These are phyloP conservation scores for Otus scops DNA, from an alignment of 2,797 vertebrate genomes.

Conservation along the genomic window DNA sequence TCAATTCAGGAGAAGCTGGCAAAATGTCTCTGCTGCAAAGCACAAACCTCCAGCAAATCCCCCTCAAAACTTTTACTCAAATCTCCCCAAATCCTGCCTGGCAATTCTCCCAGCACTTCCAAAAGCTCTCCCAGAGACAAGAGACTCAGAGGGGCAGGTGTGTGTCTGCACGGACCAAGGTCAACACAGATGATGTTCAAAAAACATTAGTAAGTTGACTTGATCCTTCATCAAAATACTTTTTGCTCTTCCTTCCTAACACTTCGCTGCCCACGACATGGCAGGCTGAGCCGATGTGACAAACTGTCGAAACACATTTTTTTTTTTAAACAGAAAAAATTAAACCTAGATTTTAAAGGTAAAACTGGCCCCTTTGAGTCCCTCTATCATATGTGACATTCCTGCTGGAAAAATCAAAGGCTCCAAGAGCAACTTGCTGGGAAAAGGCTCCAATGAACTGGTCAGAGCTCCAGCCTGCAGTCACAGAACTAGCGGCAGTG, in stretches of 20 bases:
- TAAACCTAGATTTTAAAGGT: conserved; percentile 53
- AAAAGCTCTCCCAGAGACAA: not conserved
- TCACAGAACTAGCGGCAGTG: not conserved
- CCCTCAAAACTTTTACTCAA: not conserved
- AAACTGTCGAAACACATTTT: conserved; percentile 66
- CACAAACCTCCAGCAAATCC: not conserved
- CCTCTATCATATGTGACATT: not conserved
- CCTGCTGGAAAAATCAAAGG: not conserved
- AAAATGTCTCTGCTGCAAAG: not conserved
- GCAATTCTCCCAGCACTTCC: not conserved
- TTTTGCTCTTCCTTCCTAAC: conserved; percentile 52
- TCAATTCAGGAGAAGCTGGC: not conserved
- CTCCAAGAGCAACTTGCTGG: not conserved
- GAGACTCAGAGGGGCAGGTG: not conserved
- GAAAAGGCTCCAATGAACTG: not conserved
- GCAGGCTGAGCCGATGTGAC: conserved; percentile 65
- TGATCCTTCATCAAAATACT: conserved; percentile 50
- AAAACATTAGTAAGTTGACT: conserved; percentile 26
- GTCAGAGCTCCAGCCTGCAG: not conserved
- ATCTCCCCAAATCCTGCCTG: not conserved
- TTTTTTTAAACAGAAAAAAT: conserved; percentile 27
- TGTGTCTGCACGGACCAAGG: not conserved
- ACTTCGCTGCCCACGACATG: conserved; percentile 59
- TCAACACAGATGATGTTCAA: conserved; percentile 27
- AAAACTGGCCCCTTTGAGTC: not conserved